Base-by-base conservation (phyloP, 2,797 vertebrate genomes). In the Halcyon smyrnensis region DNA sequence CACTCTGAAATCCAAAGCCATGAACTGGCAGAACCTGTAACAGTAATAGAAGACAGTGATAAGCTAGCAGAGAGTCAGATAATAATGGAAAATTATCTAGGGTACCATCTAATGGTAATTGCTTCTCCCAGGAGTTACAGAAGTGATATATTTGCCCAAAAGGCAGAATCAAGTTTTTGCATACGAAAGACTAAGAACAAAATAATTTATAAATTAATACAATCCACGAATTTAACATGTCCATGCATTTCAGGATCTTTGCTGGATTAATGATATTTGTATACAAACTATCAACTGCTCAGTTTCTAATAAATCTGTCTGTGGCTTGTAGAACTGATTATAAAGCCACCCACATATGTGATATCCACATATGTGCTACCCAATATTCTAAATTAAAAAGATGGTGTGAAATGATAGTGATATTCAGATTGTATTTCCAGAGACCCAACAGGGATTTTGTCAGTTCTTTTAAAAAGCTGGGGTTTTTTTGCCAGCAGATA, bases 401-500 rank as follows among this genome's bases (percentile, higher is more conserved):
- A 18, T 39, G 1, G 50, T 53, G 3, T 37, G 24, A 68, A 76
- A 56, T 56, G 30, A 32, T 54, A 54, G 30, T 54, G 53, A n/a
- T 56, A 56, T 19, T 56, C 30, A 32, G 30, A 32, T n/a, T n/a
- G 30, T 56, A 56, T 32, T 54, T 56, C 53, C 53, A 56, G 30
- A 56, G 30, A 56, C 30, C 53, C 30, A 56, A n/a, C 30, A n/a
- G 53, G 18, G 30, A 56, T 56, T 56, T 56, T n/a, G 53, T 56
- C 53, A n/a, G 53, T 77, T 68, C 23, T 75, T 84, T 79, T 69
- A 69, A 70, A 87, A 75, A 8, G 36, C 11, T 68, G 39, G 2
- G 0, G 0, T 0, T 8, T 53, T 50, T 75, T 3, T 2, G 16
- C 10, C 30, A 71, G 25, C 12, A 60, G 8, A 51, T 62, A 48